Evolutionary conservation across 2,888 invertebrate genomes (phyloP), one percentile per base, ranked within the genome.

Genomic region (Eupithecia centaureata): DNA sequence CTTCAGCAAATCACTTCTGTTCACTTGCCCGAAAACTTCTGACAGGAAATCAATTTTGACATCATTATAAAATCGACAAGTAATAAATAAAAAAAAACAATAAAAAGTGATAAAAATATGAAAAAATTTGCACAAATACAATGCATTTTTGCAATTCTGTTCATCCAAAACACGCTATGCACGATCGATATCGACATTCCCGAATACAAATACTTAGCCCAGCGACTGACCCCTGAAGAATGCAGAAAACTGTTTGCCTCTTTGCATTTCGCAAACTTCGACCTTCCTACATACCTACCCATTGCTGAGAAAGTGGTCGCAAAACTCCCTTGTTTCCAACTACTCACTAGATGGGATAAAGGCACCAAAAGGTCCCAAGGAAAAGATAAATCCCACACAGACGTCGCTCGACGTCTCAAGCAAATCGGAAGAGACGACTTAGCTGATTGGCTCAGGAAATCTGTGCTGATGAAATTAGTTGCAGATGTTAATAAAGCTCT

Each of bases 401-500:
- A 89, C 15, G 75, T 95, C 13, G 90, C 89, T 58, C 93, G 90
- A 54, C 90, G 95, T 74, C 82, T 96, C 28, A 89, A 94, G 7
- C 95, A 95, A 82, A 86, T 96, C 66, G 94, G 93, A 27, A 94
- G 93, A 73, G 70, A 73, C 0, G 94, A 95, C 71, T 81, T 96
- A 61, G 95, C 95, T 0, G 92, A 94, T 74, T 95, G 95, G 95
- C 79, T 96, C 0, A 94, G 95, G 10, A 90, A 85, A 68, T 91
- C 93, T 0, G 93, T 94, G 0, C 95, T 95, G 77, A 87, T 91
- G 51, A 88, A 94, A 73, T 80, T 95, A 32, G 90, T 93, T 4
- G 82, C 87, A 64, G 94, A 95, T 73, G 80, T 94, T 8, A 86
- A 90, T 69, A 80, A 85, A 3, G 73, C 86, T 35, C 61, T 86